Conservation (phyloP, 1,140 invertebrate genomes). For the Platorchestia sp. region DNA sequence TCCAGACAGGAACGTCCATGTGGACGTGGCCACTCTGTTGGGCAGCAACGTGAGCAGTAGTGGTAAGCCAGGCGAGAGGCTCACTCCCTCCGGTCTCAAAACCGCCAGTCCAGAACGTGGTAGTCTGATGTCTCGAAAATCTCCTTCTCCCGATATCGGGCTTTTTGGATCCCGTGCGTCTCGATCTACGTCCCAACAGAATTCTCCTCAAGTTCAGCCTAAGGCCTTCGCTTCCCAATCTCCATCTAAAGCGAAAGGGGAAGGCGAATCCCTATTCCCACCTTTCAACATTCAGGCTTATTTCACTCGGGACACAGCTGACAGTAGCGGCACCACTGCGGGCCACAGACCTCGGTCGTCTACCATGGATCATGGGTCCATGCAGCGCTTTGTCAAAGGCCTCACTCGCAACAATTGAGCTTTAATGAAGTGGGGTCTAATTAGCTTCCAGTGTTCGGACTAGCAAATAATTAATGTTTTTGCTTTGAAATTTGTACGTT, state of each 20-base stretch:
- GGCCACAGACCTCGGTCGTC: constrained; percentile 56
- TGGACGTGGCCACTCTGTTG: constrained; percentile 58
- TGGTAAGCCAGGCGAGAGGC: constrained; percentile 18
- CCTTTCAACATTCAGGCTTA: constrained; percentile 45
- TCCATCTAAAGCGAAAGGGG: background rate
- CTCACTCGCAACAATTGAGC: constrained; percentile 28
- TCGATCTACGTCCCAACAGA: background rate
- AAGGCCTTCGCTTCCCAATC: background rate
- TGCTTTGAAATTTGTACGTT: background rate
- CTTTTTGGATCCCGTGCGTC: background rate
- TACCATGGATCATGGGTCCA: constrained; percentile 61
- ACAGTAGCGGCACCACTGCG: background rate
- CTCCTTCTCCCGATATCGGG: constrained; percentile 24
- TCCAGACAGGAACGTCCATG: background rate
- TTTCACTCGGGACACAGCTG: background rate
- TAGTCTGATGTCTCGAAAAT: background rate
- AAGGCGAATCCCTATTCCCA: constrained; percentile 1
- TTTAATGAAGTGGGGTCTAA: background rate
- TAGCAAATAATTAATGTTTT: background rate
- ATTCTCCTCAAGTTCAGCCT: background rate
- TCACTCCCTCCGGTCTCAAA: background rate
- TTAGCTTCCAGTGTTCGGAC: background rate
- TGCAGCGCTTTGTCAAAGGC: constrained; percentile 59
- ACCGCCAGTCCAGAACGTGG: background rate
- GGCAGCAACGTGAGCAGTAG: constrained; percentile 47